Percentiles rank a stretch among this genome's conserved stretches.
Conservation (phyloP, 35 echinoderm and acorn worm species). For the Nesometra sesokonis region DNA sequence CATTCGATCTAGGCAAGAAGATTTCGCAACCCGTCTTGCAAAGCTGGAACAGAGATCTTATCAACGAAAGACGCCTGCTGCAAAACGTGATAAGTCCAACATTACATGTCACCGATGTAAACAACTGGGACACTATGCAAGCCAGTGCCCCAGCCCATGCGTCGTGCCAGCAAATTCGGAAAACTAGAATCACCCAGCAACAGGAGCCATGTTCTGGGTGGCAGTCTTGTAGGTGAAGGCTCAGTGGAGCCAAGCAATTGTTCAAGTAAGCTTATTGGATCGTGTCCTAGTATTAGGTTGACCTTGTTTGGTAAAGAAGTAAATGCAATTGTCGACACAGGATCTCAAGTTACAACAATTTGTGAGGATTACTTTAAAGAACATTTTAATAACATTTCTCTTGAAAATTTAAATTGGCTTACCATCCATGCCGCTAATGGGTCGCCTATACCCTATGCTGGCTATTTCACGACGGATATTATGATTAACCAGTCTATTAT, state of each 20-base stretch:
- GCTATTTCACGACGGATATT: conserved; percentile 26
- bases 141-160: neutral
- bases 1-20: neutral
- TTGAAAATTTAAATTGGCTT: conserved; percentile 14
- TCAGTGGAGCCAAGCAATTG: neutral
- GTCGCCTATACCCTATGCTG: conserved; percentile 20
- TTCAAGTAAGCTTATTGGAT: neutral
- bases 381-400: neutral
- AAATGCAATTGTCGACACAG: conserved; percentile 1
- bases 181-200: conserved; percentile 21
- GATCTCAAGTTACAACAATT: conserved; percentile 25
- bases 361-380: neutral
- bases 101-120: neutral
- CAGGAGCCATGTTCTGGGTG: conserved; percentile 30
- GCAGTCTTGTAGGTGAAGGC: neutral
- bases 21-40: neutral
- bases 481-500: neutral
- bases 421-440: conserved; percentile 27
- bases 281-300: neutral
- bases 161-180: neutral
- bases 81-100: neutral
- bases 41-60: neutral
- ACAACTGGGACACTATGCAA: neutral
- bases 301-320: neutral
- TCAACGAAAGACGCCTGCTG: neutral